Base-by-base conservation (phyloP, 2,113 vertebrate species). In the Axis porcinus region DNA sequence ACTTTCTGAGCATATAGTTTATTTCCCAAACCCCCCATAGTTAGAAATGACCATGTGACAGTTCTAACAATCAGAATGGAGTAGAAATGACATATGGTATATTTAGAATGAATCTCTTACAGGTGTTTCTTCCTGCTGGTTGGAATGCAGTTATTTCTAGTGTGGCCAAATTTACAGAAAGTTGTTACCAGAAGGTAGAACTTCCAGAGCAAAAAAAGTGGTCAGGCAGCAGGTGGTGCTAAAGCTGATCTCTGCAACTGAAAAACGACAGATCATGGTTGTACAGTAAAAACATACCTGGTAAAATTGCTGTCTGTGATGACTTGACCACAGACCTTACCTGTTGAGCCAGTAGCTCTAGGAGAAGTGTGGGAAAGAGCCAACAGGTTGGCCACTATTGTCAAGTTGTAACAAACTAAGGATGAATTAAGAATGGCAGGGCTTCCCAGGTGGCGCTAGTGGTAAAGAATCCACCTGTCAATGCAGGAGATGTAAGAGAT, bases 361-460 rank as follows among this genome's bases (percentile, higher is more conserved):
- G 25, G 3, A 70, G 5, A 86, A 50, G 6, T 78, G 2, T 40
- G 86, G 84, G 6, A 47, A 91, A 87, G 12, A 97, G 13, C 12
- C 36, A 60, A 8, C 50, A 10, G 0, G 0, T 21, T 64, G 23
- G 8, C 25, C 43, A 25, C 11, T 45, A 7, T 30, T 84, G 33
- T 33, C 28, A 28, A 27, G 0, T 84, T 74, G 84, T 64, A 92
- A 16, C 16, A 86, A 92, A 7, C 33, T 83, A 52, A 78, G n/a
- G 55, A 40, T n/a, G 11, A 74, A 23, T 40, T 23, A 54, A 74
- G n/a, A 91, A n/a, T 82, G 1, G 60, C 81, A 92, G n/a, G 67
- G 67, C 67, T 74, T 74, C 67, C 67, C 67, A 74, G n/a, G 67
- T 23, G 67, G n/a, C 5, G 0, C 67, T 74, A 74, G 67, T 74